Percentiles rank a stretch among this genome's conserved stretches.
Conservation (phyloP, 2,113 vertebrate genomes). For the human region GRCh38 chr15:47012501-47013000, state of each 20-base stretch:
- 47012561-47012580: background rate
- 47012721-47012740: background rate
- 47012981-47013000: background rate
- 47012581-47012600: background rate
- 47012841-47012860: background rate
- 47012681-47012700: background rate
- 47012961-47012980: background rate
- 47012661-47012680: fast-evolving
- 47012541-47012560: background rate
- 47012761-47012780: background rate
- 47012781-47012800: background rate
- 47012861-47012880: background rate
- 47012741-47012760: background rate
- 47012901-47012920: background rate
- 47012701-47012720: background rate
- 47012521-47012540: too few relatives aligned
- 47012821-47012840: background rate
- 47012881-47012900: background rate
- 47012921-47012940: background rate
- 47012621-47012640: background rate
- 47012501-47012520: too few relatives aligned
- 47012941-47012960: fast-evolving
- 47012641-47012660: background rate
- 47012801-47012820: background rate
- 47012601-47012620: background rate